Base-by-base conservation (phyloP, 1,140 invertebrate species). In the Lepidurus apus region DNA sequence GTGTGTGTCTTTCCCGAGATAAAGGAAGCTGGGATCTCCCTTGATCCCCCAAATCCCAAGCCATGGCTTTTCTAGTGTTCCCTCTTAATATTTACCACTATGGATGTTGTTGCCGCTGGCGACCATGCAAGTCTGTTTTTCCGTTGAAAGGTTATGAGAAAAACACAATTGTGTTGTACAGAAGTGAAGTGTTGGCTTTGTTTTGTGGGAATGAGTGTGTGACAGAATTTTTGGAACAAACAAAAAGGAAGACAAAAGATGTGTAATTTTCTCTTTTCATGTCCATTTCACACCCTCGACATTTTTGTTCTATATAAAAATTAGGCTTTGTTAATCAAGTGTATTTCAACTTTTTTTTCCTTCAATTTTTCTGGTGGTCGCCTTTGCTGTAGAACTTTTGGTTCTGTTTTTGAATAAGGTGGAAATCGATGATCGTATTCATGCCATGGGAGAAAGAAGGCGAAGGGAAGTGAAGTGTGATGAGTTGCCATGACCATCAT, bases 291-390 rank as follows among this genome's bases (percentile, higher is more conserved):
- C 53, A 21, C 53, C 34, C 34, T 34, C 34, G 34, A 34, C 53
- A 11, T 17, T 65, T 65, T 65, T 65, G 53, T 65, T 65, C 21
- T 65, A 65, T 65, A 65, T 65, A 65, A 65, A 65, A 65, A 65
- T 65, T 65, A 65, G 53, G 53, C 53, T 65, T n/a, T 65, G 53
- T 65, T 65, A 65, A 65, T 65, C 53, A 65, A 65, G 53, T 65
- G 8, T 65, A 65, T 65, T 34, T 65, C 53, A 65, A 65, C 13
- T 65, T 65, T n/a, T 65, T 65, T 21, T 10, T 65, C 53, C 21
- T n/a, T 21, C 6, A 1, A 65, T n/a, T 21, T 65, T 65, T 65
- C 53, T 34, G 34, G 34, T 34, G 34, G 21, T 17, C 53, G 53
- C 53, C 53, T 65, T 34, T 65, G 53, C 21, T 65, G 53, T 65